A percentile compares a stretch with the other conserved stretches of the same genome.
Conservation (phyloP, 2,888 invertebrate genomes). For the Leptopterna dolabrata region DNA sequence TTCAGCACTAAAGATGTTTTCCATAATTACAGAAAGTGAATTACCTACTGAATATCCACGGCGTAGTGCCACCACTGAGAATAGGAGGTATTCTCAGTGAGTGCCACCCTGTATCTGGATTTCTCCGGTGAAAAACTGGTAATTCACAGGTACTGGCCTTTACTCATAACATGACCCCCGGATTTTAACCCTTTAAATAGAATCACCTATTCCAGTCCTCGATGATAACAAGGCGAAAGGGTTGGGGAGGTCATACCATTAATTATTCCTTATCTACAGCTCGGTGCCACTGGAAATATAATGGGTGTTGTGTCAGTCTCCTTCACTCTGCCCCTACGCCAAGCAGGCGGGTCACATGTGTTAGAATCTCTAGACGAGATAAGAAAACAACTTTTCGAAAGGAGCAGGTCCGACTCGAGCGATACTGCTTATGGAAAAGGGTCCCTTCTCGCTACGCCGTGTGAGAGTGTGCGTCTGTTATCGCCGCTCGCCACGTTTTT, state of each 20-base stretch:
- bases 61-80: too few relatives aligned
- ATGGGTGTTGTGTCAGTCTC: constrained; percentile 47
- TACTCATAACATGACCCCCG: neutral
- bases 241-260: constrained; percentile 37
- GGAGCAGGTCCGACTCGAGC: constrained; percentile 39
- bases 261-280: constrained; percentile 40
- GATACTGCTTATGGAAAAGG: constrained; percentile 28
- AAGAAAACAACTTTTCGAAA: constrained; percentile 18
- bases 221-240: constrained; percentile 36
- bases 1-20: too few relatives aligned
- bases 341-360: constrained; percentile 44
- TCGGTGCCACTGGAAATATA: constrained; percentile 36
- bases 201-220: constrained; percentile 27
- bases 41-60: too few relatives aligned
- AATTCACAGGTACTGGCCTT: neutral
- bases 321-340: neutral
- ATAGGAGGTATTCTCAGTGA: too few relatives aligned
- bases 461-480: constrained; percentile 12
- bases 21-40: too few relatives aligned
- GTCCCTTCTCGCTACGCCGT: constrained; percentile 1
- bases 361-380: constrained; percentile 40
- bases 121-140: neutral
- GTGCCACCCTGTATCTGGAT: neutral
- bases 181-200: constrained; percentile 24
- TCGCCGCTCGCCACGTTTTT: constrained; percentile 41